Percentiles rank a stretch among this genome's conserved stretches.
Conservation (phyloP, 1,140 invertebrate genomes). For the Pentalonia nigronervosa region DNA sequence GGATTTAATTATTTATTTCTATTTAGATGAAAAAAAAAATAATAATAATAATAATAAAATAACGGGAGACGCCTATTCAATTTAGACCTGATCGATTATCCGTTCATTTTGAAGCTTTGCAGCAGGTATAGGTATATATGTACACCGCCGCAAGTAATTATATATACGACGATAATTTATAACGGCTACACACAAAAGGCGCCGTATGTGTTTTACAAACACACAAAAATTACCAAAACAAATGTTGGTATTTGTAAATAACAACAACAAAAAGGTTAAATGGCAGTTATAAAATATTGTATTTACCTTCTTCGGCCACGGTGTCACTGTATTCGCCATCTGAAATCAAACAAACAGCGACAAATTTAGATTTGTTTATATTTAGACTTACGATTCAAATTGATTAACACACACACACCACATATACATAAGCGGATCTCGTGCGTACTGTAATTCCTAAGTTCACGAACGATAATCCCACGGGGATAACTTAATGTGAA, state of each 20-base stretch:
- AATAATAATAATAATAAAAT: not conserved
- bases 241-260: not conserved
- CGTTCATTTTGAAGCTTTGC: not conserved
- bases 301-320: conserved; percentile 52
- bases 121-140: not conserved
- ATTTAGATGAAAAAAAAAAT: not conserved
- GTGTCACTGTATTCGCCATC: conserved; percentile 54
- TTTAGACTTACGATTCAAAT: not conserved
- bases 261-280: not conserved
- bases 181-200: not conserved
- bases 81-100: conserved; percentile 9
- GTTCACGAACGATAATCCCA: conserved; percentile 14
- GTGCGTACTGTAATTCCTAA: not conserved
- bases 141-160: not conserved
- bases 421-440: not conserved
- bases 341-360: conserved; percentile 32
- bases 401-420: not conserved
- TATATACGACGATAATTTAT: not conserved
- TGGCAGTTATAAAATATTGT: not conserved
- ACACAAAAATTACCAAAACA: not conserved
- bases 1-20: not conserved
- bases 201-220: not conserved
- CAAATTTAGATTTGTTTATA: conserved; percentile 6
- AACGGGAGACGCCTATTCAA: conserved; percentile 45
- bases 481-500: conserved; percentile 33